Evolutionary conservation across 2,797 vertebrate species (phyloP).

Genomic region (Lacerta viridis): DNA sequence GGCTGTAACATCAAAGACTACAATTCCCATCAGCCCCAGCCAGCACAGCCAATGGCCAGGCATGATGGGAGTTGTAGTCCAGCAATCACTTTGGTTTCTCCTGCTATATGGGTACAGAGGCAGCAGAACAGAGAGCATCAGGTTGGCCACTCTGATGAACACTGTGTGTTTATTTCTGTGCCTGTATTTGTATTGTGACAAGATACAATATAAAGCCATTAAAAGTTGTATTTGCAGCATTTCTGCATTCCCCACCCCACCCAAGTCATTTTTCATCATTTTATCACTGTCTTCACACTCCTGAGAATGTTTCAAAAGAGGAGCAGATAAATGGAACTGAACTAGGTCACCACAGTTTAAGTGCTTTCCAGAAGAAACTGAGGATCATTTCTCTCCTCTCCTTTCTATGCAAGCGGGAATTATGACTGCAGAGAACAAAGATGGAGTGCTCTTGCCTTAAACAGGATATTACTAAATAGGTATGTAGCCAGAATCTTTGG

Average conservation of each 20-base stretch:
- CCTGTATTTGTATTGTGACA: not conserved
- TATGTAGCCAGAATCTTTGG: not conserved
- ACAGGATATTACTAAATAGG: not conserved
- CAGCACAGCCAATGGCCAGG: too few relatives aligned
- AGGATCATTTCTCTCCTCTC: not conserved
- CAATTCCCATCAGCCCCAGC: too few relatives aligned
- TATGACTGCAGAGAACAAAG: not conserved
- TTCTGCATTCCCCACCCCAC: not conserved
- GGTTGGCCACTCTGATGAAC: not conserved
- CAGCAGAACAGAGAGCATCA: not conserved
- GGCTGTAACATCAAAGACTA: too few relatives aligned
- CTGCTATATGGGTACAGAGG: too few relatives aligned
- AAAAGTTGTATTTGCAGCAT: not conserved
- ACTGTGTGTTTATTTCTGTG: not conserved
- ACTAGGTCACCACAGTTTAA: constrained; percentile 19
- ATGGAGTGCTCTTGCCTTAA: not conserved
- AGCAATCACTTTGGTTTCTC: too few relatives aligned
- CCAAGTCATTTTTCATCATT: constrained; percentile 9
- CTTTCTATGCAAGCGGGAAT: not conserved
- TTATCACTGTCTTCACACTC: not conserved
- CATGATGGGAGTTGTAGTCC: too few relatives aligned
- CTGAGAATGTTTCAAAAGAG: not conserved
- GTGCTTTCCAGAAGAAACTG: constrained; percentile 9
- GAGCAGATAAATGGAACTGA: constrained; percentile 14
- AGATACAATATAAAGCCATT: constrained; percentile 5